Percentiles rank a stretch among this genome's conserved stretches.
phyloP scores from a whole-genome alignment of 2,888 invertebrate species.

The Idaea straminata region DNA sequence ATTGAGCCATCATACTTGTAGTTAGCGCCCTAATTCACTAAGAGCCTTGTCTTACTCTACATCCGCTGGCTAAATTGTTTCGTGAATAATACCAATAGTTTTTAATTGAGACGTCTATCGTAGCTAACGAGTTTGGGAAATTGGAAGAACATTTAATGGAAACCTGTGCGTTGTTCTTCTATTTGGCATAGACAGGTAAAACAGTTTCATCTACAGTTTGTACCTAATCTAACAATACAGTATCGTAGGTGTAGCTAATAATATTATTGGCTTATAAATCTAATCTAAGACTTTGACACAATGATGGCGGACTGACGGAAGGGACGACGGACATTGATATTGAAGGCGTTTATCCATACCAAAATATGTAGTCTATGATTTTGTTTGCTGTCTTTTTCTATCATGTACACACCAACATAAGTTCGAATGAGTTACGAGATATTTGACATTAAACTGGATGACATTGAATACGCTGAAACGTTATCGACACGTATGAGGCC shows the following conservation, averaged over 20 bases:
- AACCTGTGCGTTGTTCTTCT: slow-evolving; percentile 19
- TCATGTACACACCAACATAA: no score
- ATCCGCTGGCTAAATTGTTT: slow-evolving; percentile 48
- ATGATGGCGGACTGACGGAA: no score
- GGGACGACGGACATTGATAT: no score
- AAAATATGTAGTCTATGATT: no score
- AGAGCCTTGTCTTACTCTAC: background rate
- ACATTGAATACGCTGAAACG: no score
- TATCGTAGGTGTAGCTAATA: background rate
- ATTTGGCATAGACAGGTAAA: slow-evolving; percentile 13
- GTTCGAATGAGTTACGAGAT: no score
- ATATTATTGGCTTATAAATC: background rate
- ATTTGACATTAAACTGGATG: no score
- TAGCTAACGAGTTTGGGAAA: slow-evolving; percentile 12
- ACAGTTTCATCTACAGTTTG: slow-evolving; percentile 8
- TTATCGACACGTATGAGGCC: no score
- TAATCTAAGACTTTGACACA: no score
- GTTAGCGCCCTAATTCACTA: background rate
- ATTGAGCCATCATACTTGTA: no score
- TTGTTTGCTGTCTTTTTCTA: no score
- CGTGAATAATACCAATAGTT: slow-evolving; percentile 55
- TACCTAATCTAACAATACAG: background rate
- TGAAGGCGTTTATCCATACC: no score
- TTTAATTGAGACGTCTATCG: slow-evolving; percentile 45
- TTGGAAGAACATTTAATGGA: slow-evolving; percentile 10